Evolutionary conservation across 2,113 vertebrate genomes (phyloP), one percentile per base, ranked within the genome.

Genomic region (Lophura nycthemera): DNA sequence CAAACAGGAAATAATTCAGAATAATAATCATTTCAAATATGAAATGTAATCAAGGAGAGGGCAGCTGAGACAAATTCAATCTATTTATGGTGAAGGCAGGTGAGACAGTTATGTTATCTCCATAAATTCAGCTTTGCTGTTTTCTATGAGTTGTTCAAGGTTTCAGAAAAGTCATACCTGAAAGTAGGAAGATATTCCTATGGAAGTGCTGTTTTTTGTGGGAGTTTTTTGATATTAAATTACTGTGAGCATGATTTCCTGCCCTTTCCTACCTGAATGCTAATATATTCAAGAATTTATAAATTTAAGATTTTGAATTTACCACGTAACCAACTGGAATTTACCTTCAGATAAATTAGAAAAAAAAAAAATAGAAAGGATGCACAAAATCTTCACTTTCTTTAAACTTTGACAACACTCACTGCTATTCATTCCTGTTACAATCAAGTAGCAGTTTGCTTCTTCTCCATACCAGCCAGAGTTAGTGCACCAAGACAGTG

Each of bases 11-110:
- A 89, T 81, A 74, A 90, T 90, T 87, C 63, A 88, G 47, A 61
- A 79, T 84, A 88, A 84, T 93, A 94, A 84, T 86, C 2, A 88
- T 90, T 92, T 95, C 80, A 90, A 84, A 80, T 86, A 78, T 18
- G 13, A 90, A 93, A 95, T 82, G 64, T 63, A 88, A 89, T 95
- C 47, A 83, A 89, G 19, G 34, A 92, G 48, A 91, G 64, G 64
- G 40, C 73, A 90, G 71, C n/a, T 65, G 82, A 93, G 32, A 79
- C 71, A 20, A 92, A 80, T 91, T 17, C 18, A 78, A 54, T 93
- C 66, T 78, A 34, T 84, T 96, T 80, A 40, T 66, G 27, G 74
- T 78, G 75, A 32, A 93, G n/a, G 29, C 72, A 93, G 65, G 79
- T 91, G 56, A 93, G 61, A 57, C 59, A 43, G 90, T 90, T 94